Conservation (phyloP, 2,113 vertebrate genomes). For the Heloderma charlesbogerti region DNA sequence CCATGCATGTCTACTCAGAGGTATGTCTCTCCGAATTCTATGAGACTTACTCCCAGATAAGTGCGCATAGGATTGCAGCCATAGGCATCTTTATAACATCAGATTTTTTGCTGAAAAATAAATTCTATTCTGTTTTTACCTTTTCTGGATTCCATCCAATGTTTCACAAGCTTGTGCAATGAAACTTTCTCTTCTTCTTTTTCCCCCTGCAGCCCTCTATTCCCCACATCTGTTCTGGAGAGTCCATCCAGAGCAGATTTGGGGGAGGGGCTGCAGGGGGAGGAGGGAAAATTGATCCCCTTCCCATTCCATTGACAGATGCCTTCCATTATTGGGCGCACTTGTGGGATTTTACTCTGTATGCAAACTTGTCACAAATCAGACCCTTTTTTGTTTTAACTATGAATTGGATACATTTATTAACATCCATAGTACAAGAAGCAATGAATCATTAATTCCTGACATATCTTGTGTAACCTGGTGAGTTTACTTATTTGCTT, state of each 20-base stretch:
- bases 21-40: too few species aligned
- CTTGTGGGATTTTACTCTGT: neutral
- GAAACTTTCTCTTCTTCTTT: neutral
- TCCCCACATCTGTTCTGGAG: neutral
- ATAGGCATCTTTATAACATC: too few species aligned
- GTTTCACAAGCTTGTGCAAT: neutral
- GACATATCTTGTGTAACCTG: neutral
- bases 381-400: neutral
- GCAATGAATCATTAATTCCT: conserved; percentile 16
- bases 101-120: neutral
- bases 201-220: neutral
- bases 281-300: too few species aligned
- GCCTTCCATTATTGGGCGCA: neutral
- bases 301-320: neutral
- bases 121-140: neutral
- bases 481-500: neutral
- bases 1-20: too few species aligned
- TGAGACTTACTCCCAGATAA: too few species aligned
- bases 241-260: neutral
- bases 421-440: conserved; percentile 17
- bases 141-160: neutral
- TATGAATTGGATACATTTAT: conserved; percentile 33
- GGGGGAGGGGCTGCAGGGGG: too few species aligned
- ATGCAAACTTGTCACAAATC: neutral
- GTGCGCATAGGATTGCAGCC: too few species aligned